Base-by-base conservation (phyloP, 2,888 invertebrate species). In the Sisyra nigra region DNA sequence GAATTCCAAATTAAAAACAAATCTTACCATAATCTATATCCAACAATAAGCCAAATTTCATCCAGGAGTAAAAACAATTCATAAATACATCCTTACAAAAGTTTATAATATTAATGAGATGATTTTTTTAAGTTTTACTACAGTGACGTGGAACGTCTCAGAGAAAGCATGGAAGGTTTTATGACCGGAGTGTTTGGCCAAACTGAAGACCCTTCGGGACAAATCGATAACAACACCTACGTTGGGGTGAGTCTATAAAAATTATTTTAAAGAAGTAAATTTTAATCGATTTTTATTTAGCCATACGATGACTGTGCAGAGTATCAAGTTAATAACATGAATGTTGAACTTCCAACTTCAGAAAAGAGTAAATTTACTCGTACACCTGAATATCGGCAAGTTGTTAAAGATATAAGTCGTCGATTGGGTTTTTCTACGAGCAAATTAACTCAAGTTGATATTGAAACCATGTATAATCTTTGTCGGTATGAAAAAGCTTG, bases 401-500 rank as follows among this genome's bases (percentile, higher is more conserved):
- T 72, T 46, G 51, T 70, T 2, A 51, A 55, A 33, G 74, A 76
- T 52, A 71, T 83, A 2, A 78, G 76, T 11, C 61, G 60, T 2
- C 68, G 79, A 1, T 63, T 82, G 3, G 83, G 82, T 10, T 80
- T 76, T 60, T n/a, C n/a, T n/a, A 66, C 65, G 49, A 73, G 74
- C 55, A 65, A 65, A 46, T 53, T 72, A n/a, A 67, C 73, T 43
- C 57, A 61, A 44, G 65, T 67, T 0, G 61, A 71, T 6, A 62
- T 87, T 8, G 57, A 68, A 40, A 61, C 71, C 38, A 80, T 87
- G 63, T 88, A 80, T 55, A 77, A 85, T 48, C 76, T 82, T 67
- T 88, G 88, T 53, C 71, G 85, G 2, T 85, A 76, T 57, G 80
- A 85, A 52, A 85, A 84, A 57, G 80, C 87, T 0, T 83, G 84